phyloP scores from a whole-genome alignment of 2,113 vertebrate genomes.

The Datnioides undecimradiatus region DNA sequence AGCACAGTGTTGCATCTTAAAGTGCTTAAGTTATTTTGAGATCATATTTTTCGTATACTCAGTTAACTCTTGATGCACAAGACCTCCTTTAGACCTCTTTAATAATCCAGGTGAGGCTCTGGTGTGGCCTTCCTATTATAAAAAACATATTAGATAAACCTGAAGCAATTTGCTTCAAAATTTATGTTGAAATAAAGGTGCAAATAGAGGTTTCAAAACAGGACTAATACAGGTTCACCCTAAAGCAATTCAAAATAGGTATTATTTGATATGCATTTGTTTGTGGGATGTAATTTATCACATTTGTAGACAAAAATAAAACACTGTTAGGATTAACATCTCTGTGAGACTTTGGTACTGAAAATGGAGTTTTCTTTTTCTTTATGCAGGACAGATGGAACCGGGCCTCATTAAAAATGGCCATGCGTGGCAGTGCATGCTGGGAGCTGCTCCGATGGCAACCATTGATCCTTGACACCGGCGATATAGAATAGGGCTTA shows the following conservation, averaged over 20 bases:
- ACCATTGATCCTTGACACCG: conserved; percentile 76
- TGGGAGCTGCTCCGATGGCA: conserved; percentile 68
- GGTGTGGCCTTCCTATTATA: conserved; percentile 3
- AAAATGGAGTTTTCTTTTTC: conserved; percentile 31
- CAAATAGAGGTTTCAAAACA: conserved; percentile 25
- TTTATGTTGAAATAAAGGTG: conserved; percentile 22
- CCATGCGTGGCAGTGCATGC: conserved; percentile 62
- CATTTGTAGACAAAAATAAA: conserved; percentile 25
- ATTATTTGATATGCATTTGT: conserved; percentile 5
- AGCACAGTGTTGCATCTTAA: conserved; percentile 20
- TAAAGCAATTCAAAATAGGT: conserved; percentile 26
- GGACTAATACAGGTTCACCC: neutral
- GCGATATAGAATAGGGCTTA: conserved; percentile 67
- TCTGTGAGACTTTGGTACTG: conserved; percentile 20
- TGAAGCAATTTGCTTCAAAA: conserved; percentile 24
- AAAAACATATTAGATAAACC: conserved; percentile 27
- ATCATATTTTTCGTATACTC: conserved; percentile 24
- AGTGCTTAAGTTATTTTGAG: conserved; percentile 31
- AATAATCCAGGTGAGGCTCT: conserved; percentile 25
- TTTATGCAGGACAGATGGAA: conserved; percentile 63
- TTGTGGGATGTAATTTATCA: conserved; percentile 25
- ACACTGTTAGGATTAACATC: conserved; percentile 22
- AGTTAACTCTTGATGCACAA: conserved; percentile 16
- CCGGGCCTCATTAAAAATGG: conserved; percentile 67
- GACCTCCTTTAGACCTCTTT: neutral